Percentiles rank a stretch among this genome's conserved stretches.
These are phyloP conservation scores for Galleria mellonella DNA, from an alignment of 1,140 invertebrate genomes.

Conservation along the genomic window DNA sequence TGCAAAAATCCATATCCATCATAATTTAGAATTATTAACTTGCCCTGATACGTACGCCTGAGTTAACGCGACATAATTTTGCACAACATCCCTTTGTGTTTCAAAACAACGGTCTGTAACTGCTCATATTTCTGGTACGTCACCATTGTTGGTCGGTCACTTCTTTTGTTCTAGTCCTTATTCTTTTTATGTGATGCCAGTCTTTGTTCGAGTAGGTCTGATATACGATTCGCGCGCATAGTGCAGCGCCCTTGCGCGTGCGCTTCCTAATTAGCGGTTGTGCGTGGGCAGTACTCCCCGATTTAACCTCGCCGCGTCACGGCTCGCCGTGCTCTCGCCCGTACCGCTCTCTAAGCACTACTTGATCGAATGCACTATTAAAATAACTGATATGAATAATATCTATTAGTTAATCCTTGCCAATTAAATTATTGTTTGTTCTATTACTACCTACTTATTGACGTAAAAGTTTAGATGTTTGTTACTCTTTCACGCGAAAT, in stretches of 20 bases:
- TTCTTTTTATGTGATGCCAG: constrained; percentile 27
- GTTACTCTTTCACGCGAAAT: too few relatives aligned
- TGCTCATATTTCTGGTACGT: constrained; percentile 21
- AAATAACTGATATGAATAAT: too few relatives aligned
- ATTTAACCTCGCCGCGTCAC: constrained; percentile 52
- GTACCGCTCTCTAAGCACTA: neutral
- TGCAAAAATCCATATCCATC: too few relatives aligned
- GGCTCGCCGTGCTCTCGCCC: constrained; percentile 17
- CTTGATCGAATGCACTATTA: too few relatives aligned
- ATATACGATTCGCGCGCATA: constrained; percentile 7
- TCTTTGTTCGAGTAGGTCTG: constrained; percentile 18
- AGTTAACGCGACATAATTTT: constrained; percentile 36
- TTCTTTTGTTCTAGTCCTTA: constrained; percentile 23
- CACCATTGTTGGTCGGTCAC: constrained; percentile 28
- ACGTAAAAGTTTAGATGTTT: too few relatives aligned
- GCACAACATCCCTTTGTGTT: constrained; percentile 36
- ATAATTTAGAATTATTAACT: too few relatives aligned
- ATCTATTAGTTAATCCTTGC: too few relatives aligned
- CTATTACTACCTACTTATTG: too few relatives aligned
- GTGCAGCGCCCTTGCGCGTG: constrained; percentile 53
- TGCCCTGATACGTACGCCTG: too few relatives aligned
- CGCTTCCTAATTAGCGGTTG: constrained; percentile 58
- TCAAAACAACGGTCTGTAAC: constrained; percentile 22
- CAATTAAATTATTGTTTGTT: too few relatives aligned
- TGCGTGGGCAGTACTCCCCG: constrained; percentile 39